A percentile compares a stretch with the other conserved stretches of the same genome.
phyloP scores from a whole-genome alignment of 1,140 invertebrate species.

The Dysdera silvatica region DNA sequence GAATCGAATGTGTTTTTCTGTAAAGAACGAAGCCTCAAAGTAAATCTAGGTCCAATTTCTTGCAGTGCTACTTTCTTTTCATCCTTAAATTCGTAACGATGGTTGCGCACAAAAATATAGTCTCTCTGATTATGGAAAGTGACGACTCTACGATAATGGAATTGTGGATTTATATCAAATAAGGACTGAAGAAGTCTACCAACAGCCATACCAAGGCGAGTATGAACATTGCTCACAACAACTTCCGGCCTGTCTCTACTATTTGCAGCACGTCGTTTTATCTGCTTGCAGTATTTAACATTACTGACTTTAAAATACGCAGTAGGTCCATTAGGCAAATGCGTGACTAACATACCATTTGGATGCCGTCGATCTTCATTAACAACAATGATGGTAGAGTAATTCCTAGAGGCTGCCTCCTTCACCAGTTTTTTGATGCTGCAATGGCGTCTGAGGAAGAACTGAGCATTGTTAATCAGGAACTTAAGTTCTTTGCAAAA shows the following conservation, averaged over 20 bases:
- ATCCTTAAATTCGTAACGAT: slow-evolving; percentile 84
- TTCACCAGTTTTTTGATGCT: slow-evolving; percentile 87
- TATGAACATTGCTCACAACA: slow-evolving; percentile 93
- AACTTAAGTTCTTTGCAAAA: slow-evolving; percentile 84
- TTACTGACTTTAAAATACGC: slow-evolving; percentile 63
- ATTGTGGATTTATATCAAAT: slow-evolving; percentile 94
- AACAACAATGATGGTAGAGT: slow-evolving; percentile 83
- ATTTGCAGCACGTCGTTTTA: slow-evolving; percentile 48
- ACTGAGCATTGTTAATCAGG: slow-evolving; percentile 82
- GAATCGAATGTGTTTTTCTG: slow-evolving; percentile 96
- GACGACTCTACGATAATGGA: slow-evolving; percentile 79
- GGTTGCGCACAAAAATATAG: slow-evolving; percentile 97
- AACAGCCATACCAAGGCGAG: slow-evolving; percentile 78
- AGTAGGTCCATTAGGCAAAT: slow-evolving; percentile 92
- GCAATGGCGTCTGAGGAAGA: slow-evolving; percentile 68
- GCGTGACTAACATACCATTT: slow-evolving; percentile 80
- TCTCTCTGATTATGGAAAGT: slow-evolving; percentile 99
- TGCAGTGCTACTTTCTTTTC: slow-evolving; percentile 73
- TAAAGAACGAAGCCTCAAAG: slow-evolving; percentile 79
- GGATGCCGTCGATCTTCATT: slow-evolving; percentile 89
- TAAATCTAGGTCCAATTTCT: slow-evolving; percentile 93
- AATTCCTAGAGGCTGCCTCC: slow-evolving; percentile 64
- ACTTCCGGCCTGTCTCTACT: slow-evolving; percentile 84
- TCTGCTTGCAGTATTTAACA: slow-evolving; percentile 41
- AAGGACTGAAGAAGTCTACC: slow-evolving; percentile 89